Conservation (phyloP, 2,888 invertebrate species). For the Colletes collaris region DNA sequence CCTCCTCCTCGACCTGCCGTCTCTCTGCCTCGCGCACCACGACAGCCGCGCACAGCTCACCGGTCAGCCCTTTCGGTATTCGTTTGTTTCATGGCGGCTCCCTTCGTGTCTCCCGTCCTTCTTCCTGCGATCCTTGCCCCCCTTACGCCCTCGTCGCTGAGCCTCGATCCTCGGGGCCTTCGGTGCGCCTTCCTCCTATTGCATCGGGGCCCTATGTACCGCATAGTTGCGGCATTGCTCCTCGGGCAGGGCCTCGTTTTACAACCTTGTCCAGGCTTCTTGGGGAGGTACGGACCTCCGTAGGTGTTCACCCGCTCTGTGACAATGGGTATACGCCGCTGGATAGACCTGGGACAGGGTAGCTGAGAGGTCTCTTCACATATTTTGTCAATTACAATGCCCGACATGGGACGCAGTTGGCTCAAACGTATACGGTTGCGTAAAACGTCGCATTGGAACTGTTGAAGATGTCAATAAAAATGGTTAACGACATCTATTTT, state of each 20-base stretch:
- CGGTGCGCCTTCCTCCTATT: constrained; percentile 46
- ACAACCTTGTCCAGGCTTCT: constrained; percentile 61
- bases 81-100: constrained; percentile 79
- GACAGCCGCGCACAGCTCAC: constrained; percentile 54
- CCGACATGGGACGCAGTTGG: too few species aligned
- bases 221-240: constrained; percentile 76
- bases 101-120: constrained; percentile 65
- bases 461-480: too few species aligned
- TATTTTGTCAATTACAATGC: too few species aligned
- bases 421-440: too few species aligned
- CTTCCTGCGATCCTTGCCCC: constrained; percentile 29
- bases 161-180: constrained; percentile 21
- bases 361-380: background rate
- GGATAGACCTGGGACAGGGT: background rate
- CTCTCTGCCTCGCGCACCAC: constrained; percentile 46
- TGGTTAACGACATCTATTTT: too few species aligned
- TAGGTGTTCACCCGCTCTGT: constrained; percentile 46
- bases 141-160: constrained; percentile 15
- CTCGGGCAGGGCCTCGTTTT: constrained; percentile 66
- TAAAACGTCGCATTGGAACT: too few species aligned
- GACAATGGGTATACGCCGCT: background rate
- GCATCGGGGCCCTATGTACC: constrained; percentile 65
- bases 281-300: constrained; percentile 54
- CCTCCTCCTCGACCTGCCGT: constrained; percentile 21
- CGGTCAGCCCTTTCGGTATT: constrained; percentile 78